Base-by-base conservation (phyloP, 2,113 vertebrate species). In the Archocentrus centrarchus region DNA sequence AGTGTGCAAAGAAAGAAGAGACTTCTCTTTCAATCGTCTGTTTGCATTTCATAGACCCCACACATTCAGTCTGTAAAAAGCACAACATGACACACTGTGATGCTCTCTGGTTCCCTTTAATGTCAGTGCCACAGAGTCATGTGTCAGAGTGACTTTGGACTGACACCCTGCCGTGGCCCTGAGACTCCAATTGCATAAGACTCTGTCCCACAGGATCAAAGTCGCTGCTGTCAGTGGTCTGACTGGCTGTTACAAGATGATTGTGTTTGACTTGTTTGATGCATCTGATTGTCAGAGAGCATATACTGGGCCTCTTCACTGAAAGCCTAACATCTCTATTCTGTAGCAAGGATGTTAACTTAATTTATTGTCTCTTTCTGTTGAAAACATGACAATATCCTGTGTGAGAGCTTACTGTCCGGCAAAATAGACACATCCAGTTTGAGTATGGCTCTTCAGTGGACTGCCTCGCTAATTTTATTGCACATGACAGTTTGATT, bases 201-300 rank as follows among this genome's bases (percentile, higher is more conserved):
- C 78, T 59, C 55, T 20, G 41, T 85, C 77, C 80, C 84, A 80
- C 47, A 73, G 63, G 83, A 87, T 59, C 7, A 7, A 66, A 55
- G 11, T 64, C n/a, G 3, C 77, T 20, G 80, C 79, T 89, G 92
- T 86, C 88, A 84, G 60, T 32, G 70, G 70, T 87, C 81, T 53
- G 8, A 86, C 66, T 30, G 64, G 73, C 88, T 77, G 77, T n/a
- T 85, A 39, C 66, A 82, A 30, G 30, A 30, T 88, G 90, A 91
- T 89, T 14, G 66, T 89, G 89, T 92, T 89, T 90, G 86, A 90
- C 87, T 80, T 87, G 82, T 91, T 77, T 70, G 61, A 89, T 73
- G 32, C 79, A 32, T 68, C 59, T 81, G 77, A 86, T 90, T 86
- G 86, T 86, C 89, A 86, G 80, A 35, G 30, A 83, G 73, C 84